Conservation (phyloP, 2,797 vertebrate species). For the Emydoidea blandingii region DNA sequence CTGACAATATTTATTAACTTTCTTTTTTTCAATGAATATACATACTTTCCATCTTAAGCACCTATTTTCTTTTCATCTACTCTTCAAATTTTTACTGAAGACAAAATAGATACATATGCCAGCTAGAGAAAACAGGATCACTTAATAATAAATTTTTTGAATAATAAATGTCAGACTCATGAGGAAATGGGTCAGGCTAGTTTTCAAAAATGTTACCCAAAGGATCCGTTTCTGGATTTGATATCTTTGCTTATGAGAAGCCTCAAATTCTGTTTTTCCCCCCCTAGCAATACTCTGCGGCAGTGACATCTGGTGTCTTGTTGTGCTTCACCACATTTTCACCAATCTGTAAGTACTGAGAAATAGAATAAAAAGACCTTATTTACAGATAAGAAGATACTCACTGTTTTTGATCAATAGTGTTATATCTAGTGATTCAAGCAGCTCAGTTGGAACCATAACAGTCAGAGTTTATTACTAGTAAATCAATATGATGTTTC, state of each 20-base stretch:
- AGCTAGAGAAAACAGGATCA: not conserved
- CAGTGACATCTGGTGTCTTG: not conserved
- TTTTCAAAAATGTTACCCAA: not conserved
- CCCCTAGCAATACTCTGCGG: not conserved
- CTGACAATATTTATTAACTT: not conserved
- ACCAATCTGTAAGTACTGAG: slow-evolving; percentile 46
- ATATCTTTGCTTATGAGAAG: not conserved
- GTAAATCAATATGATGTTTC: slow-evolving; percentile 73
- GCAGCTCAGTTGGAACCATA: slow-evolving; percentile 58
- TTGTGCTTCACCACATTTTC: slow-evolving; percentile 37
- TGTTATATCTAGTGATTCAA: slow-evolving; percentile 65
- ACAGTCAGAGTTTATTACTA: slow-evolving; percentile 67
- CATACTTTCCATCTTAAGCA: not conserved
- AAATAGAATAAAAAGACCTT: slow-evolving; percentile 58
- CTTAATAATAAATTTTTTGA: not conserved
- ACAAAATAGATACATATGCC: not conserved
- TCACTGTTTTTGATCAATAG: slow-evolving; percentile 67
- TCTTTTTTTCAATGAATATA: not conserved
- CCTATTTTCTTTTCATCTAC: not conserved
- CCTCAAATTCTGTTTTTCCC: not conserved
- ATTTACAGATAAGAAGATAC: slow-evolving; percentile 72
- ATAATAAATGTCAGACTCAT: not conserved
- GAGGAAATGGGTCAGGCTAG: not conserved
- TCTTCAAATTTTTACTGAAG: not conserved
- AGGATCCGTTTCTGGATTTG: not conserved